Conservation (phyloP, 2,888 invertebrate species). For the Callimorpha dominula region DNA sequence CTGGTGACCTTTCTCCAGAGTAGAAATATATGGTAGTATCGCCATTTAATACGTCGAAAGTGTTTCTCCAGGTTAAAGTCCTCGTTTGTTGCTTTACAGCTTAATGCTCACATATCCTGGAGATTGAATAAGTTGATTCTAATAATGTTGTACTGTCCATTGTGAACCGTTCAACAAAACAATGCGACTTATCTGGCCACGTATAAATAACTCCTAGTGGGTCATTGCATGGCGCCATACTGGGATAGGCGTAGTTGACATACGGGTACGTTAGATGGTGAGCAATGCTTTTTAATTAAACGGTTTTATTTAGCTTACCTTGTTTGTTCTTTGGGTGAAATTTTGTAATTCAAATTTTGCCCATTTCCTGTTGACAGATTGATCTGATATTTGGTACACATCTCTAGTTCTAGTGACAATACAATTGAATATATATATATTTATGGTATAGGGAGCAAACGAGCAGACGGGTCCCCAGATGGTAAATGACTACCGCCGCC, state of each 20-base stretch:
- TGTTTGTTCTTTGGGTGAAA: too few species aligned
- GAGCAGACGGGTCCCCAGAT: too few species aligned
- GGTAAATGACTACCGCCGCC: too few species aligned
- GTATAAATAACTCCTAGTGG: constrained; percentile 62
- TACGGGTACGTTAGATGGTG: constrained; percentile 10
- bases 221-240: constrained; percentile 61
- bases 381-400: too few species aligned
- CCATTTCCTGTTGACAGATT: too few species aligned
- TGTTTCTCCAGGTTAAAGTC: not conserved
- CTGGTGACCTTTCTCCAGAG: not conserved
- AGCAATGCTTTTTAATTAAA: not conserved
- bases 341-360: too few species aligned
- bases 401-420: too few species aligned
- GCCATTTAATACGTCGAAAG: not conserved
- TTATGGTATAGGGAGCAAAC: too few species aligned
- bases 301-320: too few species aligned
- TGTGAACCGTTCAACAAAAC: constrained; percentile 48
- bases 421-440: too few species aligned
- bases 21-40: not conserved
- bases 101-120: constrained; percentile 31
- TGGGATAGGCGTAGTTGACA: constrained; percentile 28
- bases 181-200: constrained; percentile 58
- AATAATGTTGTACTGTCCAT: constrained; percentile 51
- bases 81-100: constrained; percentile 18
- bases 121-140: constrained; percentile 47